Conservation (phyloP, 2,797 vertebrate species). For the Philypnodon macrostomus region DNA sequence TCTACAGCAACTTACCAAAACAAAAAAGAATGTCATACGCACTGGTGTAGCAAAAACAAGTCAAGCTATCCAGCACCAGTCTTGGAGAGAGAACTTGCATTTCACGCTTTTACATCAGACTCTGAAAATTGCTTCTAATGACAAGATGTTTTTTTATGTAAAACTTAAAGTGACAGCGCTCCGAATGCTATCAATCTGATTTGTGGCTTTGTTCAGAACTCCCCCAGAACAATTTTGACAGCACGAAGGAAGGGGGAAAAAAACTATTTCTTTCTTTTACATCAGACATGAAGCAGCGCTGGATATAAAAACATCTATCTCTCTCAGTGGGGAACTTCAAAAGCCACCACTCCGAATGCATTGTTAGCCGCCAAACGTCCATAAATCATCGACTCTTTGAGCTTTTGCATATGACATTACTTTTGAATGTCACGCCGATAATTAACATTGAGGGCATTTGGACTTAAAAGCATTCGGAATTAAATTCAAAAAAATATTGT, state of each 20-base stretch:
- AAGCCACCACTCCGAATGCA: constrained; percentile 23
- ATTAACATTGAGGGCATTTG: not conserved
- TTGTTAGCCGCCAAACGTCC: constrained; percentile 19
- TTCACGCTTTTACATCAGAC: constrained; percentile 53
- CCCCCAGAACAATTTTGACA: constrained; percentile 36
- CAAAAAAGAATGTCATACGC: constrained; percentile 33
- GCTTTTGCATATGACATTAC: constrained; percentile 3
- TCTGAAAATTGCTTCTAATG: constrained; percentile 45
- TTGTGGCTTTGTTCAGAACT: constrained; percentile 24
- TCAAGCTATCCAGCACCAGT: constrained; percentile 7
- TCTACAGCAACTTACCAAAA: constrained; percentile 10
- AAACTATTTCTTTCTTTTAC: constrained; percentile 55
- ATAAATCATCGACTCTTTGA: constrained; percentile 12
- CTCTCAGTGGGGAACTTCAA: constrained; percentile 40
- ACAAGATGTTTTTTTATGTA: constrained; percentile 30
- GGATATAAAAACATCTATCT: constrained; percentile 40
- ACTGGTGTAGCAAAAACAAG: constrained; percentile 32
- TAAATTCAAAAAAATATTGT: not conserved
- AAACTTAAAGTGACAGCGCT: constrained; percentile 46
- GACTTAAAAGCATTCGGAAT: not conserved
- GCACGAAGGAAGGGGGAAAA: constrained; percentile 22
- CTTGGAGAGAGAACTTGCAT: constrained; percentile 33
- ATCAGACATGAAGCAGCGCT: constrained; percentile 40
- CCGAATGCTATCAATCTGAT: constrained; percentile 39
- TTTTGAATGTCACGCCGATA: constrained; percentile 1